Conservation (phyloP, 1,140 invertebrate genomes). For the Ganaspis sp. region DNA sequence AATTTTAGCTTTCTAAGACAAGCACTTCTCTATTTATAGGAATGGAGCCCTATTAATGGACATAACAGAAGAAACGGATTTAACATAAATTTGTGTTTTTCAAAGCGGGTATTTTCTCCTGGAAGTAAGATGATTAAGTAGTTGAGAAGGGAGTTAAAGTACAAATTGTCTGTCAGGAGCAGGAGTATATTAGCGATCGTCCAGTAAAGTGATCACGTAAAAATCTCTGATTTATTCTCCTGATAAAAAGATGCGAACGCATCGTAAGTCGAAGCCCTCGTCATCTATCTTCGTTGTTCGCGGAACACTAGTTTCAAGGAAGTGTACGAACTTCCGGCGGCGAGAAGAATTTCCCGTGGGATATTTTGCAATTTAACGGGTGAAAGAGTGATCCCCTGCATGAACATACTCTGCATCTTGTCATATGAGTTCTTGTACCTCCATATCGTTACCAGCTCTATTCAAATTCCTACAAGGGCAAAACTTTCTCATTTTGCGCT, state of each 20-base stretch:
- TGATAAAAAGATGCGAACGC: slow-evolving; percentile 55
- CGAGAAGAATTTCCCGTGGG: slow-evolving; percentile 62
- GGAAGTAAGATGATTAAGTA: not conserved
- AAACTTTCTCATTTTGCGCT: not conserved
- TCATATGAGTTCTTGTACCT: slow-evolving; percentile 17
- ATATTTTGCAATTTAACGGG: slow-evolving; percentile 64
- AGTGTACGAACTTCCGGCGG: slow-evolving; percentile 27
- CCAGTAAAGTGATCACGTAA: not conserved
- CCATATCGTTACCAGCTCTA: not conserved
- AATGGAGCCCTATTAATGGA: too few relatives aligned
- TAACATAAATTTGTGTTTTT: too few relatives aligned
- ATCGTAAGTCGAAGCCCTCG: slow-evolving; percentile 31
- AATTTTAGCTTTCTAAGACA: too few relatives aligned
- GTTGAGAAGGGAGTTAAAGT: not conserved
- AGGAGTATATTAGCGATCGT: not conserved
- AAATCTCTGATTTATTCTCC: slow-evolving; percentile 54
- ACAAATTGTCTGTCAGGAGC: not conserved
- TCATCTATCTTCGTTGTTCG: slow-evolving; percentile 62
- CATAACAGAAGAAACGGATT: too few relatives aligned
- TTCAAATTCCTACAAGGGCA: not conserved
- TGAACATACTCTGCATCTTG: slow-evolving; percentile 29
- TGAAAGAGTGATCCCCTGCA: slow-evolving; percentile 42
- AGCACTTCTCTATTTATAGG: too few relatives aligned
- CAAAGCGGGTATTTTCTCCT: too few relatives aligned
- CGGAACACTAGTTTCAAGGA: slow-evolving; percentile 36